phyloP scores from a whole-genome alignment of 2,888 invertebrate genomes.

The Iphiclides podalirius region DNA sequence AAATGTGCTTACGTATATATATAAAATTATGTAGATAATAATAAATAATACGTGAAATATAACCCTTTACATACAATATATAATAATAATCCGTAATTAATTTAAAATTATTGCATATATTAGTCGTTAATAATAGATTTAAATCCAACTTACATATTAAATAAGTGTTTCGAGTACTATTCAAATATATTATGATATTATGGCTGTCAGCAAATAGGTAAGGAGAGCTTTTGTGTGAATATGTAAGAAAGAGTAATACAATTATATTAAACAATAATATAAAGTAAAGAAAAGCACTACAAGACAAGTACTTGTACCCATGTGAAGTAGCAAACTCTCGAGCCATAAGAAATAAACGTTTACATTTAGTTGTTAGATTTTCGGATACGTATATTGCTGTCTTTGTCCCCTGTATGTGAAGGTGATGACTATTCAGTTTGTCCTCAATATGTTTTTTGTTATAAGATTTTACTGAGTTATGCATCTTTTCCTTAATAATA shows the following conservation, averaged over 20 bases:
- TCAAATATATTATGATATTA: too few species aligned
- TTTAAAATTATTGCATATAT: neutral
- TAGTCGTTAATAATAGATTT: neutral
- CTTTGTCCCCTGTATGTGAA: constrained; percentile 3
- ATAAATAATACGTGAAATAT: too few species aligned
- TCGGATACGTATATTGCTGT: neutral
- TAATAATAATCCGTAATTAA: too few species aligned
- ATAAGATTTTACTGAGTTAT: neutral
- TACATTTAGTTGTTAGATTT: constrained; percentile 1
- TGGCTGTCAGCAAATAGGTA: too few species aligned
- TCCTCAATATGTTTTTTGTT: neutral
- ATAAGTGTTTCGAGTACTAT: too few species aligned
- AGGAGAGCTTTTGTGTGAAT: too few species aligned
- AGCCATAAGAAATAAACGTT: neutral
- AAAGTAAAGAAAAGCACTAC: neutral
- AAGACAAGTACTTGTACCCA: neutral
- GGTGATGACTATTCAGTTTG: neutral
- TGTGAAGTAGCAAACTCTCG: neutral
- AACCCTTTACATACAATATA: too few species aligned
- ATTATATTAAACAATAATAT: neutral
- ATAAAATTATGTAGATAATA: too few species aligned
- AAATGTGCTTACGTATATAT: too few species aligned
- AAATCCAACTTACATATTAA: neutral
- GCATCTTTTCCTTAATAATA: neutral
- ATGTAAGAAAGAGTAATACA: neutral